Evolutionary conservation across 1,140 invertebrate species (phyloP), one percentile per base, ranked within the genome.

Genomic region (Micrasema minimum): DNA sequence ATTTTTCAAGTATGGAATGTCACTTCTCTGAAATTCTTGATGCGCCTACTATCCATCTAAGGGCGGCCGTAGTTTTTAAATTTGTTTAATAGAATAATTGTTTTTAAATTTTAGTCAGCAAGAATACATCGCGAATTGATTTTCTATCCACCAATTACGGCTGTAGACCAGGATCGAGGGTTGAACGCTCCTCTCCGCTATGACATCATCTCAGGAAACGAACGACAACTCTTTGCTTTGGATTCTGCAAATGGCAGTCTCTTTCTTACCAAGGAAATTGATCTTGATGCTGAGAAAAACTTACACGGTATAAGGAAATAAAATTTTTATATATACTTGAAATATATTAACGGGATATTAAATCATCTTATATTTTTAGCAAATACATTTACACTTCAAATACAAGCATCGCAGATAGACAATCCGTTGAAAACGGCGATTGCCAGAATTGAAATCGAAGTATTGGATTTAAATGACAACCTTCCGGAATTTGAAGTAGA

Each of bases 401-500:
- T 95, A 43, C 91, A 94, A 77, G 91, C 92, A 0, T 86, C 88
- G 0, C 92, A 95, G 77, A 80, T 88, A 20, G 90, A 94, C 78
- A 93, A 93, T 81, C 89, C 91, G 0, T 75, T 92, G n/a, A 92
- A 92, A 77, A 89, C 89, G 35, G 89, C 90, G 0, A 80, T 88
- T 0, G 90, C 93, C 0, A 83, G 90, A 69, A 87, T 95, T 0
- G 92, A 95, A 79, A 83, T 96, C 0, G 90, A 93, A 79, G 83
- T 96, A 0, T 76, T 92, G 9, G 93, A 96, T 78, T 78, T 96
- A 0, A 95, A 95, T 77, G 93, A 95, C 77, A 94, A 94, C 79
- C 79, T 92, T 14, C 93, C 93, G 0, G 89, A 93, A 72, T 96
- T 96, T 69, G 93, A 95, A 80, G 91, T 93, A 0, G 93, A 94